Conservation (phyloP, 1,140 invertebrate genomes). For the Conus betulinus region DNA sequence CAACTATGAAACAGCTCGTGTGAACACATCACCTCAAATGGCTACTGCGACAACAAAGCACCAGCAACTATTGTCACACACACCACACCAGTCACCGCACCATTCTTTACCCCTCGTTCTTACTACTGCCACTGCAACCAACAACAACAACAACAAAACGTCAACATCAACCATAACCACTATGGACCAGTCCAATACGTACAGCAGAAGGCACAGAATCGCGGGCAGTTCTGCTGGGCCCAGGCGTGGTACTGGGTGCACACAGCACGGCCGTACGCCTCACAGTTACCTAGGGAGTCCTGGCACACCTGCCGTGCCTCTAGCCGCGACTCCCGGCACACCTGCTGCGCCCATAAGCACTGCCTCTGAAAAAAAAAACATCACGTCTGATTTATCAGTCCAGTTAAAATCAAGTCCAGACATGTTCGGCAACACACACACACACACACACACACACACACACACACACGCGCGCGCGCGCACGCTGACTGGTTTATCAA, state of each 20-base stretch:
- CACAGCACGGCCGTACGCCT: constrained; percentile 41
- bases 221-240: constrained; percentile 48
- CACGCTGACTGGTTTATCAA: no score
- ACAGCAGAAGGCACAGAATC: constrained; percentile 48
- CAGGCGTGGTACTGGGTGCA: constrained; percentile 49
- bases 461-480: no score
- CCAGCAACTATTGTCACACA: neutral
- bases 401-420: no score
- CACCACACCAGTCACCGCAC: neutral
- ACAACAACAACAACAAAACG: no score
- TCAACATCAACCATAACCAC: no score
- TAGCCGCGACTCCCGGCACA: neutral
- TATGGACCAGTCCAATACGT: no score
- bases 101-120: neutral
- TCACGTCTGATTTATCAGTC: no score
- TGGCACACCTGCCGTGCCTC: constrained; percentile 39
- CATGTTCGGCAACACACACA: no score
- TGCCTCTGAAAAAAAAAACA: neutral
- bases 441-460: no score
- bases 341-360: neutral
- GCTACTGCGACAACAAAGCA: no score
- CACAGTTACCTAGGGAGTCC: constrained; percentile 50
- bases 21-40: no score
- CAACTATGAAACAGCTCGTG: no score
- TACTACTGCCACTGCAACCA: neutral